Base-by-base conservation (phyloP, 2,797 vertebrate genomes). In the Gallinago nigripennis region DNA sequence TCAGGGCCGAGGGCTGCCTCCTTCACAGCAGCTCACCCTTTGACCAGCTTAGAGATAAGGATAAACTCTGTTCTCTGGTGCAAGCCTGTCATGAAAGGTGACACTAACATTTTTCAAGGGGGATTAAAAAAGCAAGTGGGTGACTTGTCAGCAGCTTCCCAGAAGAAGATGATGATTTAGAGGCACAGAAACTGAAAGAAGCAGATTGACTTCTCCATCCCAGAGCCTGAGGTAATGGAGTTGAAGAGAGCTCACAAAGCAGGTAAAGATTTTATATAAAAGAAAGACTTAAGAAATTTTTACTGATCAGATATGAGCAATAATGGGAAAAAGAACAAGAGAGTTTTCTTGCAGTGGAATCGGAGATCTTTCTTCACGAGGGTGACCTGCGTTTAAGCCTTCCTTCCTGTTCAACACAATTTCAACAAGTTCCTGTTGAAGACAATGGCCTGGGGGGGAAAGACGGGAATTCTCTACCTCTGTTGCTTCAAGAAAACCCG, bases 181-280 rank as follows among this genome's bases (percentile, higher is more conserved):
- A 96, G 69, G 46, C 82, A 88, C 65, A 81, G 71, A 95, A 93
- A 89, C 56, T 35, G 18, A 91, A 93, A 95, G 45, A 48, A 77
- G 58, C 43, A 54, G 71, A 71, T 16, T 30, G 91, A 71, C 39
- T 88, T 83, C 51, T 72, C 56, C 33, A 84, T 50, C n/a, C 50
- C 45, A 85, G 48, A 91, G 53, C 45, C 53, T 73, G 76, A 95
- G 84, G 31, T 78, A 87, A 82, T 33, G 73, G 50, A 54, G 82
- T 33, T 93, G 61, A 80, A 92, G 19, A 80, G 23, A 91, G 87
- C 21, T 21, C 65, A 50, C 24, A 68, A 73, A 31, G 50, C 57
- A 78, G 54, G 54, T 68, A 75, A 91, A 93, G 50, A 54, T 68
- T 68, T 80, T 54, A 63, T 43, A 80, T 8, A 58, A 73, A 79